Evolutionary conservation across 2,113 vertebrate genomes (phyloP).

Genomic region (Baryphthengus martii): DNA sequence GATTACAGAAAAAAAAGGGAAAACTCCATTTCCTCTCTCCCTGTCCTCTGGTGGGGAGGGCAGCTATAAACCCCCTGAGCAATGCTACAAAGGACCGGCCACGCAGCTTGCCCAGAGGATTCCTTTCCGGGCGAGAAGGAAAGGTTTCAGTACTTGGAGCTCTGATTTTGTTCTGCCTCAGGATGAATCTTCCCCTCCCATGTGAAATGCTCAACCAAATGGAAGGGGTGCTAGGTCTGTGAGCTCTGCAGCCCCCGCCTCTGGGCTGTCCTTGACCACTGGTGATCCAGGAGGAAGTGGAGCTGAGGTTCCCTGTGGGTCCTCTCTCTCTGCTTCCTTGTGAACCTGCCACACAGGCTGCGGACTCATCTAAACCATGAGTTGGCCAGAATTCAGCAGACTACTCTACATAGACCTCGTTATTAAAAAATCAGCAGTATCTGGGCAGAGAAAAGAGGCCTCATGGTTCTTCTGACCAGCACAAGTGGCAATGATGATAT

Average conservation of each 20-base stretch:
- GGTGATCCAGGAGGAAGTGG: not conserved
- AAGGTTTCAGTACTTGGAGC: not conserved
- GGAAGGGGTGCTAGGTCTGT: not conserved
- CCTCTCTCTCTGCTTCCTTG: not conserved
- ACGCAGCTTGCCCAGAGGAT: not conserved
- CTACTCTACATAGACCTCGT: not conserved
- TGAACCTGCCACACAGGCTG: not conserved
- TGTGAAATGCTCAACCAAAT: not conserved
- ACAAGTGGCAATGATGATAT: not conserved
- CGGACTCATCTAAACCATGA: not conserved
- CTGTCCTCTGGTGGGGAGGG: not conserved
- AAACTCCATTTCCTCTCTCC: not conserved
- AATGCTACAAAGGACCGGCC: not conserved
- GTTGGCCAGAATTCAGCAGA: not conserved
- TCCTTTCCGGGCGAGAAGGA: not conserved
- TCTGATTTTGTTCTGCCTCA: not conserved
- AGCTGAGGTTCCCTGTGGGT: not conserved
- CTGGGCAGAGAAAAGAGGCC: not conserved
- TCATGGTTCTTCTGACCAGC: not conserved
- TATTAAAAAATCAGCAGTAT: not conserved
- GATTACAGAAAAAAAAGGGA: not conserved
- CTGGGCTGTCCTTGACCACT: not conserved
- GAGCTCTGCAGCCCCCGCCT: not conserved
- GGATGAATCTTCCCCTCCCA: not conserved
- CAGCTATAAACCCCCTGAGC: not conserved